These are phyloP conservation scores for Petroica traversi DNA, from an alignment of 2,113 vertebrate genomes.

Conservation along the genomic window DNA sequence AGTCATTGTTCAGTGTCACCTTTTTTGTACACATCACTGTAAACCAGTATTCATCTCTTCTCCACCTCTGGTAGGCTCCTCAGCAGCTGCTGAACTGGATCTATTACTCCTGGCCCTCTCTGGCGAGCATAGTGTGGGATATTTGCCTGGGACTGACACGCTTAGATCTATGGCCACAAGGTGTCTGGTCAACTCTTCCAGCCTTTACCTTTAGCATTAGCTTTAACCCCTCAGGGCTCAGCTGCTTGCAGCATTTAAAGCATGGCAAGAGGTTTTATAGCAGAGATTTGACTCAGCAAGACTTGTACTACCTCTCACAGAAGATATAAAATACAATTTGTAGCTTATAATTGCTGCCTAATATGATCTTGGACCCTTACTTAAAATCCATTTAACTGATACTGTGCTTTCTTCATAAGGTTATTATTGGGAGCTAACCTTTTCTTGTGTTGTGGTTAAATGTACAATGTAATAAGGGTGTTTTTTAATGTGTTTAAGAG, in stretches of 20 bases:
- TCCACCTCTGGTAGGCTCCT: background rate
- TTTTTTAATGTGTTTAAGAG: slow-evolving; percentile 59
- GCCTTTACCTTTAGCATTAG: slow-evolving; percentile 24
- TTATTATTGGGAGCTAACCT: slow-evolving; percentile 53
- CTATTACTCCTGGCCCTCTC: background rate
- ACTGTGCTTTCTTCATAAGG: slow-evolving; percentile 51
- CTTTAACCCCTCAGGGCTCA: slow-evolving; percentile 40
- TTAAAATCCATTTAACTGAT: slow-evolving; percentile 61
- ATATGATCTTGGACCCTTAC: slow-evolving; percentile 59
- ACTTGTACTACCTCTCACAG: slow-evolving; percentile 38
- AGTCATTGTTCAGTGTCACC: background rate
- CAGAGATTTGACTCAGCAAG: slow-evolving; percentile 45
- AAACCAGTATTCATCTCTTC: background rate
- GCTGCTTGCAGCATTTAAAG: background rate
- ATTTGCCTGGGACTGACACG: background rate
- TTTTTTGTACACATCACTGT: background rate
- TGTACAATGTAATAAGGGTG: slow-evolving; percentile 20
- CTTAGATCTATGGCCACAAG: background rate
- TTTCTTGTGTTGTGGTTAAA: slow-evolving; percentile 59
- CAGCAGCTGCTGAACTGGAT: background rate
- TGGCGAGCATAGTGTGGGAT: accelerated
- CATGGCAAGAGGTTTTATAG: slow-evolving; percentile 18
- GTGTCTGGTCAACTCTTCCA: background rate
- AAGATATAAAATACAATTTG: slow-evolving; percentile 54
- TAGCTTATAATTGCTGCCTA: slow-evolving; percentile 48